phyloP scores from a whole-genome alignment of 2,113 vertebrate species.

The Anoura caudifer region DNA sequence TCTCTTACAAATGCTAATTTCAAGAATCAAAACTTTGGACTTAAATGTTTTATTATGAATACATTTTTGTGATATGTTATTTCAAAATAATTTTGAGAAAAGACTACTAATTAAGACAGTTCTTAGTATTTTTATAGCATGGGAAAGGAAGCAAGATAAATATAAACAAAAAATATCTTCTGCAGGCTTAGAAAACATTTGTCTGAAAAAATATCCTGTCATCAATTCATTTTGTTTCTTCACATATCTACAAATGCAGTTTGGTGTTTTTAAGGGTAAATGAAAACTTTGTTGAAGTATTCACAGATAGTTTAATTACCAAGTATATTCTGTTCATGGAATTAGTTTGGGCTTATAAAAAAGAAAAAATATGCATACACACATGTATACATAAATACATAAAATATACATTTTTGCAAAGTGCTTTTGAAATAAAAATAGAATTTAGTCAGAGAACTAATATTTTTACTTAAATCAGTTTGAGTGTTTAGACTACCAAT shows the following conservation, averaged over 20 bases:
- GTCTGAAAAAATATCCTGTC: background rate
- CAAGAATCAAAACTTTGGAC: background rate
- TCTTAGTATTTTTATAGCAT: background rate
- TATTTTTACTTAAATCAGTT: background rate
- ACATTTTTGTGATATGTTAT: background rate
- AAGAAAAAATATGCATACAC: background rate
- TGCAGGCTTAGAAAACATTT: background rate
- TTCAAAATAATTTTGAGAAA: constrained; percentile 17
- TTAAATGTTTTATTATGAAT: background rate
- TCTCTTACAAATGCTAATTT: background rate
- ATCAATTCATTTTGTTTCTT: background rate
- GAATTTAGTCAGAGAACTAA: background rate
- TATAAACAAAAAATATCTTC: background rate
- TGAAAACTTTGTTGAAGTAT: background rate
- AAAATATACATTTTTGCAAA: background rate
- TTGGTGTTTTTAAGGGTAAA: background rate
- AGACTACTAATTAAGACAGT: background rate
- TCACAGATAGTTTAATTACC: background rate
- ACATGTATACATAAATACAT: background rate
- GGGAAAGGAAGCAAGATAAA: background rate
- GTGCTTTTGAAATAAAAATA: background rate
- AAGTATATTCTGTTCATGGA: background rate
- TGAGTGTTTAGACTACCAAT: background rate
- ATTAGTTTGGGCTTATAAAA: background rate
- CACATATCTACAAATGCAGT: background rate